Percentiles rank a stretch among this genome's conserved stretches.
Conservation (phyloP, 2,113 vertebrate species). For the Pagrus major region DNA sequence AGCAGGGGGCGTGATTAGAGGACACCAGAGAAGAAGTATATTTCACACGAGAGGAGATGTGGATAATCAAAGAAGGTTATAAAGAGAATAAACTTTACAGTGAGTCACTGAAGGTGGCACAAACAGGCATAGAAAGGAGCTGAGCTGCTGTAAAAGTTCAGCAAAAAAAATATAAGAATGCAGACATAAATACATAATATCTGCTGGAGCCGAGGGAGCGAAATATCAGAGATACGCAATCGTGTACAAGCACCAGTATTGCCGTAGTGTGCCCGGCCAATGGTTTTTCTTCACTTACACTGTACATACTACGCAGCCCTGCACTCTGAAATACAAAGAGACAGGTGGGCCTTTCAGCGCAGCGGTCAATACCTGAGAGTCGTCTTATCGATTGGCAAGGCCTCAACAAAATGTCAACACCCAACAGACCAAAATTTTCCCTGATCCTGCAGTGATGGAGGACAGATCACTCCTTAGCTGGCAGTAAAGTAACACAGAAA, state of each 20-base stretch:
- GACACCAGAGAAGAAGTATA: conserved; percentile 31
- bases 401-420: conserved; percentile 72
- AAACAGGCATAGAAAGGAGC: conserved; percentile 16
- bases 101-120: conserved; percentile 39
- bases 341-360: conserved; percentile 58
- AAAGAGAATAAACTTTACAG: conserved; percentile 40
- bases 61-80: conserved; percentile 46
- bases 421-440: conserved; percentile 58
- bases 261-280: neutral
- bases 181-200: conserved; percentile 33
- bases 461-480: conserved; percentile 26
- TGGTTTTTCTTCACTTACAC: conserved; percentile 2
- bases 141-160: conserved; percentile 42
- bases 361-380: conserved; percentile 68
- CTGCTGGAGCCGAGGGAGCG: neutral
- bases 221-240: conserved; percentile 25
- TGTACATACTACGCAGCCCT: conserved; percentile 8
- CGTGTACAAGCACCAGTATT: neutral
- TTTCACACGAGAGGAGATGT: conserved; percentile 42
- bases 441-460: conserved; percentile 43
- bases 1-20: conserved; percentile 26
- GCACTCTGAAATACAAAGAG: conserved; percentile 59
- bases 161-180: conserved; percentile 39
- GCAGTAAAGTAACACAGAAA: neutral
- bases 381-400: conserved; percentile 65